These are phyloP conservation scores for Rhombomys opimus DNA, from an alignment of 2,113 vertebrate species.

Conservation along the genomic window DNA sequence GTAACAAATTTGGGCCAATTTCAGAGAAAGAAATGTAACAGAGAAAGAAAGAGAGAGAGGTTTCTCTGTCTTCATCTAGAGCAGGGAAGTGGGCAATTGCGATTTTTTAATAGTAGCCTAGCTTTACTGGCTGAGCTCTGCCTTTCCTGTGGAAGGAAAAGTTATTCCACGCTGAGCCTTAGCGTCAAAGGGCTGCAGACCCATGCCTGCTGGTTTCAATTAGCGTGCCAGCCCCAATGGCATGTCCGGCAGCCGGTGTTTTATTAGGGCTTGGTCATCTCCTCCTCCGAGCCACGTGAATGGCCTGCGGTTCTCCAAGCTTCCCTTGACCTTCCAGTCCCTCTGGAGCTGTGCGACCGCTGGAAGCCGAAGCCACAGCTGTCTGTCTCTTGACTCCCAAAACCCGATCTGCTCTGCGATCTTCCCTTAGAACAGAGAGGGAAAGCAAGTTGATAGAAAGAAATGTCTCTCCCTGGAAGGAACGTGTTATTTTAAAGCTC, in stretches of 20 bases:
- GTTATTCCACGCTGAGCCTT: constrained; percentile 61
- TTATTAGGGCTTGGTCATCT: constrained; percentile 84
- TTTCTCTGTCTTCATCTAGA: neutral
- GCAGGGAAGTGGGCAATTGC: neutral
- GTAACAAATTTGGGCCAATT: neutral
- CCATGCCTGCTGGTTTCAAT: constrained; percentile 89
- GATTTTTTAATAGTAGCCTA: neutral
- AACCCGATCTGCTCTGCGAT: neutral
- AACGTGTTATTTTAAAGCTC: neutral
- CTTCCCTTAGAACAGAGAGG: constrained; percentile 52
- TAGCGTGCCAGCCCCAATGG: constrained; percentile 86
- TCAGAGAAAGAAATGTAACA: neutral
- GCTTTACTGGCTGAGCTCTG: constrained; percentile 25
- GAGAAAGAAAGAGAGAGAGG: too few relatives aligned
- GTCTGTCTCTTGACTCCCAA: constrained; percentile 56
- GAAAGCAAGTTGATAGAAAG: constrained; percentile 44
- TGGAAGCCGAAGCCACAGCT: constrained; percentile 56
- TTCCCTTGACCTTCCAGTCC: constrained; percentile 63
- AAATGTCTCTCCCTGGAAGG: neutral
- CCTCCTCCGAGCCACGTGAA: constrained; percentile 63
- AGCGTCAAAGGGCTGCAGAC: constrained; percentile 56
- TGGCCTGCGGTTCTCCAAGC: constrained; percentile 45
- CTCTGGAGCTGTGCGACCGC: constrained; percentile 63
- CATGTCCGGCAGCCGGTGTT: constrained; percentile 80
- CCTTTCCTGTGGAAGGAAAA: constrained; percentile 73